These are phyloP conservation scores for Sarcophaga peregrina DNA, from an alignment of 1,140 invertebrate species.

Conservation along the genomic window DNA sequence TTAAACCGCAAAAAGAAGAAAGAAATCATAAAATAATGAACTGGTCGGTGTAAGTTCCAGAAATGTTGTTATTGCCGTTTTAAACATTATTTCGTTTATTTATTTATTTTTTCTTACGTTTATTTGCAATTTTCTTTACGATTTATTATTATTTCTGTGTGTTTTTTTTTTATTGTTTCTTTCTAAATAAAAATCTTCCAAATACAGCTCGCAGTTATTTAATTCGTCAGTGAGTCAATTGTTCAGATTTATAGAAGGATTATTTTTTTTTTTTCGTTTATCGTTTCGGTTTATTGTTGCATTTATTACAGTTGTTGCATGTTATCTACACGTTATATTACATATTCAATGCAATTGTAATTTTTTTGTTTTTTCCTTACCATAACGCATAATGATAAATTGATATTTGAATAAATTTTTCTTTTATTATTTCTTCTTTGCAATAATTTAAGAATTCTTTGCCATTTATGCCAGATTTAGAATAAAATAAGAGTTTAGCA, in stretches of 20 bases:
- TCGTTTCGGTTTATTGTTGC: neutral
- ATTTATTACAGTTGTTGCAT: neutral
- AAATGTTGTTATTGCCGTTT: neutral
- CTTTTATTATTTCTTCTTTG: neutral
- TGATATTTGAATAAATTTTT: slow-evolving; percentile 21
- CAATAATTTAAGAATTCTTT: neutral
- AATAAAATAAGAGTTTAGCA: neutral
- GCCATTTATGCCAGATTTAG: neutral
- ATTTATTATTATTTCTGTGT: too few species aligned
- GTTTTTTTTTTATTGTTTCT: neutral
- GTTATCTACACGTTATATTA: neutral
- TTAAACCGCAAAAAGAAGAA: too few species aligned
- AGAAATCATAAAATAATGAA: too few species aligned
- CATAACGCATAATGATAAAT: slow-evolving; percentile 1
- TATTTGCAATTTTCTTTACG: neutral
- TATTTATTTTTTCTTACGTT: neutral
- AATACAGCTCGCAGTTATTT: slow-evolving; percentile 5
- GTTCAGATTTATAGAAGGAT: slow-evolving; percentile 31
- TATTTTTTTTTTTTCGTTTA: slow-evolving; percentile 23
- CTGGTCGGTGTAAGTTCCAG: too few species aligned
- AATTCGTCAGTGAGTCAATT: slow-evolving; percentile 29
- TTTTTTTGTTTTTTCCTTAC: neutral
- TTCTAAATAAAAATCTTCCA: neutral
- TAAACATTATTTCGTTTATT: neutral
- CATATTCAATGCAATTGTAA: neutral